These are phyloP conservation scores for Cyrtonyx montezumae DNA, from an alignment of 2,113 vertebrate species.

Conservation along the genomic window DNA sequence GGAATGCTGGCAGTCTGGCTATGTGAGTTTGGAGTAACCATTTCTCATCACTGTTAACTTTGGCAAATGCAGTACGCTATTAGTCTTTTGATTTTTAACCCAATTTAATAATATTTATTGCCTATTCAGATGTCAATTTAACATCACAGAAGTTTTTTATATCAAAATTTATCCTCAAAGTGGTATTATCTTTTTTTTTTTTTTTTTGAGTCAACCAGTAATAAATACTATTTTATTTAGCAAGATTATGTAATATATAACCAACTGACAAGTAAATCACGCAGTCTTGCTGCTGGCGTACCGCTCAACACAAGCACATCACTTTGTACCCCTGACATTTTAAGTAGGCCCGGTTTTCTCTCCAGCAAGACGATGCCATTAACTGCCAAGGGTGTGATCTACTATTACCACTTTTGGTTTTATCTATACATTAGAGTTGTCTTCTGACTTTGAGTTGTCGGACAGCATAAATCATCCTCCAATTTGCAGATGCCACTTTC, in stretches of 20 bases:
- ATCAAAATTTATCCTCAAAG: neutral
- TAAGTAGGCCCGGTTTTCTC: conserved; percentile 59
- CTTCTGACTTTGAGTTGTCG: conserved; percentile 57
- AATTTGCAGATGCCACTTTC: neutral
- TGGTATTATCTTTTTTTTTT: neutral
- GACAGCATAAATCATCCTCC: conserved; percentile 30
- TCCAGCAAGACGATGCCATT: conserved; percentile 34
- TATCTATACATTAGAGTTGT: conserved; percentile 46
- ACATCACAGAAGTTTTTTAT: neutral
- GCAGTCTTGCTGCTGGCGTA: conserved; percentile 69
- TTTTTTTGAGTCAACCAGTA: neutral
- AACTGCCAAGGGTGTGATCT: conserved; percentile 59
- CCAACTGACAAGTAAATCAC: conserved; percentile 65
- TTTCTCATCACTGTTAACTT: neutral
- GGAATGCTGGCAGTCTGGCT: neutral
- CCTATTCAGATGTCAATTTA: neutral
- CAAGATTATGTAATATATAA: conserved; percentile 67
- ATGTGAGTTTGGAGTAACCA: neutral
- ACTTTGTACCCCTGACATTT: conserved; percentile 62
- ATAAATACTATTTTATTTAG: conserved; percentile 77
- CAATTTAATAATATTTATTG: neutral
- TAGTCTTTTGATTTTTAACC: neutral
- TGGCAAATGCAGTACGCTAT: neutral
- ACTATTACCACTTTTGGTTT: conserved; percentile 42
- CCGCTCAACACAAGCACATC: conserved; percentile 59